These are phyloP conservation scores for Onthophagus taurus DNA, from an alignment of 1,140 invertebrate genomes.

Conservation along the genomic window DNA sequence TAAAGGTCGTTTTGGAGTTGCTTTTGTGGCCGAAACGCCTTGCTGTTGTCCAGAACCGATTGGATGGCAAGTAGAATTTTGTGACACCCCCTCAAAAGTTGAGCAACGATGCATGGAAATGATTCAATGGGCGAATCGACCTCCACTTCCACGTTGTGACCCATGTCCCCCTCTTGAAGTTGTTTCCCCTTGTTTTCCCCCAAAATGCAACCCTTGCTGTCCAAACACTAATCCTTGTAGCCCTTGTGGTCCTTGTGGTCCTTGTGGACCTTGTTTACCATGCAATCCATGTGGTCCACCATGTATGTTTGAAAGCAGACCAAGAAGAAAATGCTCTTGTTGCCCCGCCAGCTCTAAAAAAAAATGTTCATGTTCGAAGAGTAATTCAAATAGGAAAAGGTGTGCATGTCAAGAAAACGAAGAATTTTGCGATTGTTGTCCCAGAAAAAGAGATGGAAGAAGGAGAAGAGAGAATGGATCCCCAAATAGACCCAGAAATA, in stretches of 20 bases:
- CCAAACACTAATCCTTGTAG: slow-evolving; percentile 15
- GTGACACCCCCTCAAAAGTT: slow-evolving; percentile 27
- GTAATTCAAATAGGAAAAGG: not conserved
- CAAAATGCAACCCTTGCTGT: slow-evolving; percentile 19
- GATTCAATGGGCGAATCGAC: slow-evolving; percentile 22
- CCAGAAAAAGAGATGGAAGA: not conserved
- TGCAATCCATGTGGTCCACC: no score
- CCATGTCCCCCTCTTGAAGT: slow-evolving; percentile 19
- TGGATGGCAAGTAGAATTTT: slow-evolving; percentile 31
- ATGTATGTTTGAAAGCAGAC: not conserved
- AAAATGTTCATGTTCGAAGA: not conserved
- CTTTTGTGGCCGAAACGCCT: slow-evolving; percentile 23
- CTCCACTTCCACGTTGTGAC: slow-evolving; percentile 19
- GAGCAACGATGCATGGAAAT: slow-evolving; percentile 26
- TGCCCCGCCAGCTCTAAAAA: slow-evolving; percentile 1
- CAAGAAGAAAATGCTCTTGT: slow-evolving; percentile 1
- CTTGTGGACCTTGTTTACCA: not conserved
- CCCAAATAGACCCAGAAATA: slow-evolving; percentile 1
- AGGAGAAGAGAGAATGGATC: no score
- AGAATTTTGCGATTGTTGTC: not conserved
- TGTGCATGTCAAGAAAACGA: slow-evolving; percentile 3
- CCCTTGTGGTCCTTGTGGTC: slow-evolving; percentile 14
- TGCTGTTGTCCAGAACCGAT: slow-evolving; percentile 20
- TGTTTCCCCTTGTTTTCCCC: slow-evolving; percentile 13
- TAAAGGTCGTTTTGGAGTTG: slow-evolving; percentile 23